These are phyloP conservation scores for Odontocerum albicorne DNA, from an alignment of 2,888 invertebrate species.

Conservation along the genomic window DNA sequence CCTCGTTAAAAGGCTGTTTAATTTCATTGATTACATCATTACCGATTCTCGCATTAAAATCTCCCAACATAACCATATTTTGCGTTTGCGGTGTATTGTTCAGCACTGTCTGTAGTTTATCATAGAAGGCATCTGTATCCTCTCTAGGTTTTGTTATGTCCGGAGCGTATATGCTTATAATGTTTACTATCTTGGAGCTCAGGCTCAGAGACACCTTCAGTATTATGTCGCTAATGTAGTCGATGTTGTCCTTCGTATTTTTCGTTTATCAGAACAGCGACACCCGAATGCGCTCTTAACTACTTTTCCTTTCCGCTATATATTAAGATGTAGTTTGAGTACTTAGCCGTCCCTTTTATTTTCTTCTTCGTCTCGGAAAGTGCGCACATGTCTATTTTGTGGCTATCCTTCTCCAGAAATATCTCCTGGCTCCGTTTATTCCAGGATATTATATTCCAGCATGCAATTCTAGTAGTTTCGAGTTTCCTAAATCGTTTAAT, in stretches of 20 bases:
- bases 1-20: constrained; percentile 30
- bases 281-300: neutral
- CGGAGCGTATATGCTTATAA: too few species aligned
- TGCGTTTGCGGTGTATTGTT: too few species aligned
- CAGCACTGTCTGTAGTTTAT: too few species aligned
- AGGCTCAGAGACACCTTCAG: too few species aligned
- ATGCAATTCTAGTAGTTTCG: neutral
- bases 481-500: neutral
- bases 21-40: constrained; percentile 17
- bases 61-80: too few species aligned
- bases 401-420: neutral
- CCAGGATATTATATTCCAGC: constrained; percentile 1
- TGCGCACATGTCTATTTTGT: neutral
- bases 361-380: constrained; percentile 1
- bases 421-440: neutral
- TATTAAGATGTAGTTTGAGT: neutral
- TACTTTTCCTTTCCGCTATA: neutral
- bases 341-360: neutral
- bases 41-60: too few species aligned
- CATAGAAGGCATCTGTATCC: too few species aligned
- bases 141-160: too few species aligned
- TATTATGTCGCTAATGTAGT: too few species aligned
- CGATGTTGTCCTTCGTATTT: neutral
- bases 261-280: neutral
- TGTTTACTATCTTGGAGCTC: too few species aligned